A percentile compares a stretch with the other conserved stretches of the same genome.
Evolutionary conservation across 2,888 invertebrate genomes (phyloP).

Genomic region (Coenonympha glycerion): DNA sequence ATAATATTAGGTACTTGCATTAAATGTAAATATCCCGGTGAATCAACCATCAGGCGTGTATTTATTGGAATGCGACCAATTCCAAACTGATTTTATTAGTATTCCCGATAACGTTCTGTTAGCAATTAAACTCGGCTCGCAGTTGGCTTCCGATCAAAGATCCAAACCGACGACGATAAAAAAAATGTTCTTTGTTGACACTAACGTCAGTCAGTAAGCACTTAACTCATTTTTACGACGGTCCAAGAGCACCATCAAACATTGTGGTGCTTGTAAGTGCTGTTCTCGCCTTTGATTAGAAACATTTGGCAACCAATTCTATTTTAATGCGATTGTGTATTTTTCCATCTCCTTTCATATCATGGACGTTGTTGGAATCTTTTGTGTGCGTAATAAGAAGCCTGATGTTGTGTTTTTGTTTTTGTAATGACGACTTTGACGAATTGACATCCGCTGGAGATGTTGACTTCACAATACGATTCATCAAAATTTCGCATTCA

Average conservation of each 20-base stretch:
- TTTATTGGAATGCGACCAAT: conserved; percentile 15
- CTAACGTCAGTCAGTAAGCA: conserved; percentile 37
- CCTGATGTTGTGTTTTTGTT: too few species aligned
- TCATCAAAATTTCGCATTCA: too few species aligned
- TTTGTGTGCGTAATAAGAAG: neutral
- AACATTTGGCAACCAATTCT: conserved; percentile 7
- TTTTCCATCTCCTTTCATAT: neutral
- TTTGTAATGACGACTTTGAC: too few species aligned
- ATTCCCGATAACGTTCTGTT: conserved; percentile 29
- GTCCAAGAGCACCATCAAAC: conserved; percentile 12
- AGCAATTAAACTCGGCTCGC: conserved; percentile 42
- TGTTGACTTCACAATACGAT: too few species aligned
- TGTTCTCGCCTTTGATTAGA: conserved; percentile 17
- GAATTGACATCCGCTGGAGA: too few species aligned
- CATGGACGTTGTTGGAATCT: neutral
- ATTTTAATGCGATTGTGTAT: conserved; percentile 2
- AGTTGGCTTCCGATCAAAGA: conserved; percentile 57
- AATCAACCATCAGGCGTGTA: too few species aligned
- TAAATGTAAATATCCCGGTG: too few species aligned
- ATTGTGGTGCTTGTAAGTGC: conserved; percentile 11
- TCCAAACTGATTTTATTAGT: conserved; percentile 16
- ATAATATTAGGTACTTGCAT: too few species aligned
- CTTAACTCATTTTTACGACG: conserved; percentile 29
- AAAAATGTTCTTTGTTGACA: conserved; percentile 45
- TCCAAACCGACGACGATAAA: conserved; percentile 30